These are phyloP conservation scores for Amphipyra berbera DNA, from an alignment of 2,888 invertebrate genomes.

Conservation along the genomic window DNA sequence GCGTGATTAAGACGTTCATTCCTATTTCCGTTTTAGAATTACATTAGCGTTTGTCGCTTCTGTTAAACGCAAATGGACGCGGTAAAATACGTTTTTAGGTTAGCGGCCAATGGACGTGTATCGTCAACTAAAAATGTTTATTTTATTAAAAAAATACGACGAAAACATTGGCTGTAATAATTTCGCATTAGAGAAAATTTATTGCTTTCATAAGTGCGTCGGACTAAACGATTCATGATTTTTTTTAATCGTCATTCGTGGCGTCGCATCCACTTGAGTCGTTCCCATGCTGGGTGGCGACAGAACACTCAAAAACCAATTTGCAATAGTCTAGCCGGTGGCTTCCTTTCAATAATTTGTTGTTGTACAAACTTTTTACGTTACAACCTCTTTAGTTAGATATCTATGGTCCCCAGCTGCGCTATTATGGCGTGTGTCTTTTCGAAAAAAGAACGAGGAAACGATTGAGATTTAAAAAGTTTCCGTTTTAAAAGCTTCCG, in stretches of 20 bases:
- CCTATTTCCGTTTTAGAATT: conserved; percentile 60
- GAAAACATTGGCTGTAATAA: conserved; percentile 56
- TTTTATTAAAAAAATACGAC: conserved; percentile 42
- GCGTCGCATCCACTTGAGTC: conserved; percentile 75
- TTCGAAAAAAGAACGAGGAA: conserved; percentile 70
- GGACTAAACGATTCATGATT: conserved; percentile 59
- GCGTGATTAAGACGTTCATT: conserved; percentile 80
- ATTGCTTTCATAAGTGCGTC: conserved; percentile 75
- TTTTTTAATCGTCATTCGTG: conserved; percentile 71
- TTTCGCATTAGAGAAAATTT: conserved; percentile 77
- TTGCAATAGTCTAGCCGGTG: conserved; percentile 85
- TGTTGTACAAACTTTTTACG: conserved; percentile 62
- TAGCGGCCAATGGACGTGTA: conserved; percentile 44
- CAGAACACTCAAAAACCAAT: conserved; percentile 85
- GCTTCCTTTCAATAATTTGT: conserved; percentile 74
- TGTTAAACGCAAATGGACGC: conserved; percentile 39
- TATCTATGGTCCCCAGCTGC: conserved; percentile 75
- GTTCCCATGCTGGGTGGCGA: conserved; percentile 89
- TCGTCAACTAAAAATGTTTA: conserved; percentile 19
- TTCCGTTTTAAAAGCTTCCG: conserved; percentile 61
- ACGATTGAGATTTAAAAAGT: conserved; percentile 65
- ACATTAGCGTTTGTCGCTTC: conserved; percentile 44
- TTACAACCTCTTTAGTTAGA: conserved; percentile 61
- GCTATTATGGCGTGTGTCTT: conserved; percentile 78
- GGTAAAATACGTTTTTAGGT: conserved; percentile 23